phyloP scores from a whole-genome alignment of 2,797 vertebrate genomes.

The Hephaestus fuliginosus region DNA sequence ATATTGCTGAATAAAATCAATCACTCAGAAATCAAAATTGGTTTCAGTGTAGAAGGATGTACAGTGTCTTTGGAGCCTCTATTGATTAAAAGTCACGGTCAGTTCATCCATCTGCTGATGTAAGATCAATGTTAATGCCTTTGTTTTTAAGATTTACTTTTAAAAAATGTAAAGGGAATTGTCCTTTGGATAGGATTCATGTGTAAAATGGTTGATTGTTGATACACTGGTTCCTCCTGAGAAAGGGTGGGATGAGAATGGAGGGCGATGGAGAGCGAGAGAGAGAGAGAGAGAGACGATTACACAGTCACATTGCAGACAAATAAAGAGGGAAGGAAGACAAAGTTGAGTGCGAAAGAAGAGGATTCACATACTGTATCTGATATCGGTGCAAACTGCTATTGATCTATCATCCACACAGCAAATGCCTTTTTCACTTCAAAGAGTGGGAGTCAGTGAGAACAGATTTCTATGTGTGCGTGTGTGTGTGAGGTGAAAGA shows the following conservation, averaged over 20 bases:
- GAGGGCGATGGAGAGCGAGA: background rate
- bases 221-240: background rate
- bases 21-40: background rate
- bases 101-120: constrained; percentile 7
- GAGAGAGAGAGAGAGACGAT: constrained; percentile 21
- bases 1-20: background rate
- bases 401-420: constrained; percentile 75
- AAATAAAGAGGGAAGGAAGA: constrained; percentile 48
- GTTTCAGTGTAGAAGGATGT: background rate
- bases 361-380: constrained; percentile 52
- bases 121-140: background rate
- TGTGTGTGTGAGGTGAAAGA: constrained; percentile 64
- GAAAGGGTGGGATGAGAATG: background rate
- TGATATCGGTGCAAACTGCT: constrained; percentile 63
- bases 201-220: background rate
- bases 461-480: constrained; percentile 36
- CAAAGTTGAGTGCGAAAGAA: constrained; percentile 48
- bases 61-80: background rate
- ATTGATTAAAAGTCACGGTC: background rate
- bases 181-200: background rate
- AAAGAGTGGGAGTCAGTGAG: constrained; percentile 66
- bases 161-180: background rate
- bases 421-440: constrained; percentile 69
- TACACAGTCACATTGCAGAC: constrained; percentile 9
- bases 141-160: background rate